Evolutionary conservation across 2,888 invertebrate species (phyloP), one percentile per base, ranked within the genome.

Genomic region (Nebria brevicollis): DNA sequence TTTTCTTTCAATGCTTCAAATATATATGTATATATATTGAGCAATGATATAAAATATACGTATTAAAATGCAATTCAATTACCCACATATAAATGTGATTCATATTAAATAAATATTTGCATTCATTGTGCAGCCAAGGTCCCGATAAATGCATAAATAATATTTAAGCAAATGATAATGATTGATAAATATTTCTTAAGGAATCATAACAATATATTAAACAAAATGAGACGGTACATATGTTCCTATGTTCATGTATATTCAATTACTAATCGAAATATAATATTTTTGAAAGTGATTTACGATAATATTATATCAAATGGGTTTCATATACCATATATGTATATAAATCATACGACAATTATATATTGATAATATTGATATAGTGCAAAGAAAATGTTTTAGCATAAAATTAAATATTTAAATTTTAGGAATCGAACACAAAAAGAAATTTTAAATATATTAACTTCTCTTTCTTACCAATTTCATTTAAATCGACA

Each of bases 401-500:
- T 66, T n/a, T 66, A 5, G 15, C 13, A n/a, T n/a, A 66, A 66
- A 66, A 15, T n/a, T n/a, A 15, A 6, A 66, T 66, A 66, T 20
- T 20, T 20, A 20, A 20, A 66, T 66, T 34, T 34, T 34, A n/a
- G 66, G n/a, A 66, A n/a, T 65, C 4, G n/a, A 20, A 20, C 20
- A 20, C 20, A 20, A 20, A 20, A 20, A 20, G 20, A 0, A 66
- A 15, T n/a, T 66, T 66, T 66, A 4, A 66, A 66, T 66, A 66
- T n/a, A n/a, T 66, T 20, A 20, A 66, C 66, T 15, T 66, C n/a
- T 6, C 5, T 1, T 72, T 83, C 83, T 85, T 86, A 90, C 90
- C 89, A 85, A 87, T 85, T 76, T 86, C 85, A 66, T 77, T 77
- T 82, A 91, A 89, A 84, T 93, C 93, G 83, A 94, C 93, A 86